A percentile compares a stretch with the other conserved stretches of the same genome.
Conservation (phyloP, 2,888 invertebrate genomes). For the Heliconius aoede region DNA sequence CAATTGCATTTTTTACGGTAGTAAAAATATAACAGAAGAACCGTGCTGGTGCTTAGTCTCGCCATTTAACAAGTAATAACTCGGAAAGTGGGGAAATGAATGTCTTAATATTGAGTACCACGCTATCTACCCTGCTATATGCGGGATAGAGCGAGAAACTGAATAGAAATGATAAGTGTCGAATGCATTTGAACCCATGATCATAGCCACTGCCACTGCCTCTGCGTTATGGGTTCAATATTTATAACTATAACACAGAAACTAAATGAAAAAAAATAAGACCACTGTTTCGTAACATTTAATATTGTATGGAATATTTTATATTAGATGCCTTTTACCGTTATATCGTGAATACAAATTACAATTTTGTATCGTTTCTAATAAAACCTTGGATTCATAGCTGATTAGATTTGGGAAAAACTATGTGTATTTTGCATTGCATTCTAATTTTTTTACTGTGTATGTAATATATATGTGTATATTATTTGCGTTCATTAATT, state of each 20-base stretch:
- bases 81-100: background rate
- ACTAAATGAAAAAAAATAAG: conserved; percentile 5
- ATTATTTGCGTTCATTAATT: background rate
- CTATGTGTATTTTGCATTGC: conserved; percentile 22
- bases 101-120: background rate
- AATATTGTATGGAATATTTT: conserved; percentile 3
- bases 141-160: background rate
- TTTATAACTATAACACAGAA: background rate
- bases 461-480: background rate
- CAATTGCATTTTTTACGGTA: background rate
- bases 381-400: conserved; percentile 32
- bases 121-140: background rate
- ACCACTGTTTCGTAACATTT: background rate
- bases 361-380: conserved; percentile 39
- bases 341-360: conserved; percentile 28
- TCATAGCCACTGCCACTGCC: background rate
- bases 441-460: background rate
- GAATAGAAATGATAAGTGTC: background rate
- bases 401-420: background rate
- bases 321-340: conserved; percentile 3
- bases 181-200: background rate
- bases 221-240: background rate
- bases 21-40: background rate
- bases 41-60: background rate
- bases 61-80: too few species aligned